Evolutionary conservation across 2,797 vertebrate species (phyloP).

Genomic region (Nasua narica): DNA sequence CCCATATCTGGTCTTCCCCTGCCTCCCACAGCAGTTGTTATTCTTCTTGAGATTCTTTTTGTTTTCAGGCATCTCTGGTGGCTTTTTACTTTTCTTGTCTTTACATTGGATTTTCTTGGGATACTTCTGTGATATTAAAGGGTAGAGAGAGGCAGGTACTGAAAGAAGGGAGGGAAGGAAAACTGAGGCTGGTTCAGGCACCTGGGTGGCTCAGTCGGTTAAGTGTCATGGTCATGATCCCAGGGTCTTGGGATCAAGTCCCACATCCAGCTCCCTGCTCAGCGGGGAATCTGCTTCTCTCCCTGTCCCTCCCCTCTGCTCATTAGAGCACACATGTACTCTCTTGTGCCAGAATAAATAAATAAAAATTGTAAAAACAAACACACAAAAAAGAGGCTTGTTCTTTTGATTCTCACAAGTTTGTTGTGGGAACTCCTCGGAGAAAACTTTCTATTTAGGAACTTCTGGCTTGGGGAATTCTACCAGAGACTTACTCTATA

Average conservation of each 20-base stretch:
- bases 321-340: too few species aligned
- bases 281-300: too few species aligned
- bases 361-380: too few species aligned
- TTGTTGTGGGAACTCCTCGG: not conserved
- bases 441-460: constrained; percentile 17
- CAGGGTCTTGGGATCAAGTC: too few species aligned
- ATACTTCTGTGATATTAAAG: not conserved
- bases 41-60: not conserved
- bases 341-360: too few species aligned
- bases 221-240: too few species aligned
- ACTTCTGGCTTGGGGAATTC: not conserved
- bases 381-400: not conserved
- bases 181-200: too few species aligned
- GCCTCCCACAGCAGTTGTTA: not conserved
- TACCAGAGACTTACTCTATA: not conserved
- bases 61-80: not conserved
- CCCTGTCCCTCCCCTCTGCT: too few species aligned
- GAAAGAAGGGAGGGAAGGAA: not conserved
- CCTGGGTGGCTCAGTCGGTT: too few species aligned
- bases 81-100: not conserved
- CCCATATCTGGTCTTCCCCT: not conserved
- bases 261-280: too few species aligned
- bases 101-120: not conserved
- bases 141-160: not conserved
- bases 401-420: not conserved